These are phyloP conservation scores for Brachionus paranguensis DNA, from an alignment of 1,140 invertebrate species.

Conservation along the genomic window DNA sequence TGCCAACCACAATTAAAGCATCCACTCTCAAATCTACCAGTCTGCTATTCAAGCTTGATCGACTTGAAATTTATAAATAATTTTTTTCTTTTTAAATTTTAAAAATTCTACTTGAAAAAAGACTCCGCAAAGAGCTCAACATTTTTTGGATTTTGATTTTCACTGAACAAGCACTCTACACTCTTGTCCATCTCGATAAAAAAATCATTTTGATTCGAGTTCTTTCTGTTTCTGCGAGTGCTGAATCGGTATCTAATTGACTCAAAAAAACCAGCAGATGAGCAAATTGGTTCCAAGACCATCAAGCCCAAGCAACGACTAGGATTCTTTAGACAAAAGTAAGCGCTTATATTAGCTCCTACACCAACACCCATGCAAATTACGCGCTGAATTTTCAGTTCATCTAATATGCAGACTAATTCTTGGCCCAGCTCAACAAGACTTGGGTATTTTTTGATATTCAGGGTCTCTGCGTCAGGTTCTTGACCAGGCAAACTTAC, in stretches of 20 bases:
- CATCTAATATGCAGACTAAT: slow-evolving; percentile 26
- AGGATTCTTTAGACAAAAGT: slow-evolving; percentile 74
- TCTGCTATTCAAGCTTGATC: not conserved
- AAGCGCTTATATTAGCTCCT: slow-evolving; percentile 76
- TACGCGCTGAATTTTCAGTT: slow-evolving; percentile 59
- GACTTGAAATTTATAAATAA: not conserved
- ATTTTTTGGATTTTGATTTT: slow-evolving; percentile 38
- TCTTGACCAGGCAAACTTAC: slow-evolving; percentile 81
- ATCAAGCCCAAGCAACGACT: slow-evolving; percentile 69
- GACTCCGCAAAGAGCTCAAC: slow-evolving; percentile 33
- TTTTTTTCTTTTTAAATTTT: not conserved
- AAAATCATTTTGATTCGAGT: slow-evolving; percentile 60
- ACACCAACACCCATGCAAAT: slow-evolving; percentile 81
- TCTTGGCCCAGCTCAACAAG: slow-evolving; percentile 27
- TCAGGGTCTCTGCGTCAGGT: slow-evolving; percentile 67
- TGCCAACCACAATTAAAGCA: slow-evolving; percentile 34
- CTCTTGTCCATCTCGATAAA: slow-evolving; percentile 82
- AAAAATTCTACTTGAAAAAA: slow-evolving; percentile 31
- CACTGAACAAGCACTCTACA: not conserved
- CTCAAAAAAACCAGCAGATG: slow-evolving; percentile 76
- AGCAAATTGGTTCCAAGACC: slow-evolving; percentile 79
- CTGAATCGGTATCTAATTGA: slow-evolving; percentile 69
- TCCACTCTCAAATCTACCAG: slow-evolving; percentile 1
- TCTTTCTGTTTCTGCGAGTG: slow-evolving; percentile 46
- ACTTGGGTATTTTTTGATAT: slow-evolving; percentile 50